A percentile compares a stretch with the other conserved stretches of the same genome.
Conservation (phyloP, 2,113 vertebrate genomes). For the Zosterops pallidus region DNA sequence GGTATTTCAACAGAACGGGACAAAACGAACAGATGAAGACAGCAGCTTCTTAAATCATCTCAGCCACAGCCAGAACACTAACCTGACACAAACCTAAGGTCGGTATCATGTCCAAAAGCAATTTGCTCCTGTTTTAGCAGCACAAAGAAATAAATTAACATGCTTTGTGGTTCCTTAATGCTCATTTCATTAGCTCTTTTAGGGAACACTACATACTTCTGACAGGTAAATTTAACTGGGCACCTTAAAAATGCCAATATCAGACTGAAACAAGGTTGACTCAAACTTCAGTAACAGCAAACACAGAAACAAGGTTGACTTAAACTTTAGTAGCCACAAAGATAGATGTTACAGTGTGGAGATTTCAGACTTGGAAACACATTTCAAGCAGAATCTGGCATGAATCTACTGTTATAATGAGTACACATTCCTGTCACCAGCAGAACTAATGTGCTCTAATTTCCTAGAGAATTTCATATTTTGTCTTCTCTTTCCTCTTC, state of each 20-base stretch:
- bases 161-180: not conserved
- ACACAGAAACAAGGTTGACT: not conserved
- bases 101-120: not conserved
- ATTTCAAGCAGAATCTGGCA: not conserved
- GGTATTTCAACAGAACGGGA: not conserved
- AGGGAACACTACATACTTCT: not conserved
- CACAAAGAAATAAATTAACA: not conserved
- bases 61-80: not conserved
- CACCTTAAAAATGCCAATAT: not conserved
- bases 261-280: not conserved
- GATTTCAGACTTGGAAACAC: not conserved
- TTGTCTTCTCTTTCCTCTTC: not conserved
- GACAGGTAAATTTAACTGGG: not conserved
- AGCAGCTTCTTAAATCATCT: not conserved
- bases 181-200: not conserved
- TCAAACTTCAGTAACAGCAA: not conserved
- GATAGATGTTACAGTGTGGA: fast-evolving
- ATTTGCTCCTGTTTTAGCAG: not conserved
- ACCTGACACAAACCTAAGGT: not conserved
- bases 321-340: not conserved
- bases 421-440: not conserved
- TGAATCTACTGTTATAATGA: not conserved
- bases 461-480: not conserved
- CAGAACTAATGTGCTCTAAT: not conserved
- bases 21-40: not conserved